Conservation (phyloP, 2,113 vertebrate genomes). For the Oncorhynchus mykiss region DNA sequence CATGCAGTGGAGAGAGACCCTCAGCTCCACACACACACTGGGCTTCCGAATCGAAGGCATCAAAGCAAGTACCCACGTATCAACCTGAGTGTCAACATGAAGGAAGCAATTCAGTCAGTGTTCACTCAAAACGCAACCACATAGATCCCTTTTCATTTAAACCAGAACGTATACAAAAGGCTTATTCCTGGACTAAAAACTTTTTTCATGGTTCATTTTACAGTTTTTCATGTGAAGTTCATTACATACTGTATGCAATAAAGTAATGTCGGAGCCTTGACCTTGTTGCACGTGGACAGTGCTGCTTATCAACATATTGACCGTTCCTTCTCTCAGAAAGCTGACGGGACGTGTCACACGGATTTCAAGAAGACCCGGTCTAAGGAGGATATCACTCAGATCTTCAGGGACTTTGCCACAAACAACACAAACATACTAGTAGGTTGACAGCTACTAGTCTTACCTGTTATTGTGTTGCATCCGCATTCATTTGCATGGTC, state of each 20-base stretch:
- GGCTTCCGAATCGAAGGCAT: conserved; percentile 97
- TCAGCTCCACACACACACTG: conserved; percentile 93
- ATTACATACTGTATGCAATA: too few species aligned
- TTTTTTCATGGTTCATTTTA: too few species aligned
- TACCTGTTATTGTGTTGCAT: background rate
- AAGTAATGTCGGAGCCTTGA: too few species aligned
- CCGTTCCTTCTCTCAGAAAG: conserved; percentile 77
- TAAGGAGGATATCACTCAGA: conserved; percentile 83
- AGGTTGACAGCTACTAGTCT: conserved; percentile 46
- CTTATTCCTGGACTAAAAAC: too few species aligned
- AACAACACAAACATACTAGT: conserved; percentile 84
- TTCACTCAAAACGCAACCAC: too few species aligned
- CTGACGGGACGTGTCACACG: conserved; percentile 89
- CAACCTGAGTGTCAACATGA: background rate
- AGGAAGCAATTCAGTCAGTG: too few species aligned
- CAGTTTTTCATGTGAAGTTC: too few species aligned
- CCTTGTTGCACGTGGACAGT: too few species aligned
- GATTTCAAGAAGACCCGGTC: conserved; percentile 94
- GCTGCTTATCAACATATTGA: too few species aligned
- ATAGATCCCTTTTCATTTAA: background rate
- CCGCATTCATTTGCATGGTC: background rate
- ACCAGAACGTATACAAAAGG: too few species aligned
- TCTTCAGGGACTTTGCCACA: conserved; percentile 88
- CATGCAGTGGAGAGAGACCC: conserved; percentile 98
- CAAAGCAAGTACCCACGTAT: conserved; percentile 76